phyloP scores from a whole-genome alignment of 2,888 invertebrate species.

The Dynastes tityus region DNA sequence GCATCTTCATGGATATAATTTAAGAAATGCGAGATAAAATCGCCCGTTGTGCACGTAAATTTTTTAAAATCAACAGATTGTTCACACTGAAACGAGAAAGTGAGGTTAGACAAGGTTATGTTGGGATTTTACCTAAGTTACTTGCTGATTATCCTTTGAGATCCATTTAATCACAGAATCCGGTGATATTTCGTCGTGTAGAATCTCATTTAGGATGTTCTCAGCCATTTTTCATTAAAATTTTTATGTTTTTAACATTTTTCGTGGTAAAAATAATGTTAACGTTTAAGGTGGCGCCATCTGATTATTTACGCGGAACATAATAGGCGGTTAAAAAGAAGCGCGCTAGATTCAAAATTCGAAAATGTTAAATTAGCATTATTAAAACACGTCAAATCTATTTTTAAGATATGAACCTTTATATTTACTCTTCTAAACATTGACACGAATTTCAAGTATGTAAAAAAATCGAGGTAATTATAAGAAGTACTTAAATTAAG shows the following conservation, averaged over 20 bases:
- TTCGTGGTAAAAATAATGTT: neutral
- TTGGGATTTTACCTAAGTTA: constrained; percentile 57
- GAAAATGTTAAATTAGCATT: no score
- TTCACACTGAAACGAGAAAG: constrained; percentile 61
- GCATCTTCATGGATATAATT: constrained; percentile 67
- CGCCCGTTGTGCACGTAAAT: constrained; percentile 60
- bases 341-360: no score
- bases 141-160: constrained; percentile 69
- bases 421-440: no score
- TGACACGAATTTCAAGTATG: no score
- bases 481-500: no score
- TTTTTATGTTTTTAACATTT: neutral
- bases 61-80: neutral
- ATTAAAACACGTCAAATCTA: no score
- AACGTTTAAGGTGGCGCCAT: neutral
- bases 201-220: constrained; percentile 71
- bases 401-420: no score
- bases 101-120: constrained; percentile 51
- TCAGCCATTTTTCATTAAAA: constrained; percentile 68
- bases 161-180: constrained; percentile 71
- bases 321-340: no score
- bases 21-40: constrained; percentile 67
- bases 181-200: constrained; percentile 70
- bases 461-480: no score
- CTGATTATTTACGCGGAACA: neutral